Evolutionary conservation across 1,140 invertebrate genomes (phyloP).

Genomic region (Globodera rostochiensis): DNA sequence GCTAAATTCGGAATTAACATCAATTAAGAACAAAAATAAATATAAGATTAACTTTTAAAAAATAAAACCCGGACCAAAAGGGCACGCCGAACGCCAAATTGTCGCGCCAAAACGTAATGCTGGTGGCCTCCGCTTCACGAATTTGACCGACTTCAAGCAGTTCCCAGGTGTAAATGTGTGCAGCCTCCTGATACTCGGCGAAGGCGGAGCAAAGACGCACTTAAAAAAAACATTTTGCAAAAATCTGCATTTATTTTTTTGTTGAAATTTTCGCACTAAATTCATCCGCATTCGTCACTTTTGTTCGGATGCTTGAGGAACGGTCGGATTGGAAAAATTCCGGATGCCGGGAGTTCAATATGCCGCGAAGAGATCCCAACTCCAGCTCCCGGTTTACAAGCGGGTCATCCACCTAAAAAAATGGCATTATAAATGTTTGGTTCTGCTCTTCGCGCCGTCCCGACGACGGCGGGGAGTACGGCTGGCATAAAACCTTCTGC

Average conservation of each 20-base stretch:
- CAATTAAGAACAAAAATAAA: conserved; percentile 3
- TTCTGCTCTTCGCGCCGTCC: background rate
- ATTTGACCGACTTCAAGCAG: conserved; percentile 28
- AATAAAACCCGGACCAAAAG: conserved; percentile 10
- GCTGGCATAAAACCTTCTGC: conserved; percentile 13
- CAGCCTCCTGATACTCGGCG: conserved; percentile 35
- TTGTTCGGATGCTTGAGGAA: conserved; percentile 6
- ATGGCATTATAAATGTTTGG: background rate
- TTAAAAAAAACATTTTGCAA: conserved; percentile 17
- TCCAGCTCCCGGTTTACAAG: conserved; percentile 29
- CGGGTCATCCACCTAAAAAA: conserved; percentile 36
- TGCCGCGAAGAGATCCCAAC: background rate
- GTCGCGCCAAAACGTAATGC: conserved; percentile 31
- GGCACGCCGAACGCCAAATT: conserved; percentile 29
- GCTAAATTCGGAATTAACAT: conserved; percentile 9
- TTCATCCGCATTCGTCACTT: conserved; percentile 18
- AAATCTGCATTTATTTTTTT: conserved; percentile 8
- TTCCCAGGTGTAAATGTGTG: conserved; percentile 20
- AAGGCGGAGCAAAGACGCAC: conserved; percentile 30
- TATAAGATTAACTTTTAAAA: background rate
- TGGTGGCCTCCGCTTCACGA: conserved; percentile 31
- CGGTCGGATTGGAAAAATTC: conserved; percentile 6
- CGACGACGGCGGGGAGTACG: too few relatives aligned
- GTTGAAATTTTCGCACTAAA: conserved; percentile 22
- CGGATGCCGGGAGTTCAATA: conserved; percentile 24